phyloP scores from a whole-genome alignment of 2,888 invertebrate genomes.

The Escarpia spicata region DNA sequence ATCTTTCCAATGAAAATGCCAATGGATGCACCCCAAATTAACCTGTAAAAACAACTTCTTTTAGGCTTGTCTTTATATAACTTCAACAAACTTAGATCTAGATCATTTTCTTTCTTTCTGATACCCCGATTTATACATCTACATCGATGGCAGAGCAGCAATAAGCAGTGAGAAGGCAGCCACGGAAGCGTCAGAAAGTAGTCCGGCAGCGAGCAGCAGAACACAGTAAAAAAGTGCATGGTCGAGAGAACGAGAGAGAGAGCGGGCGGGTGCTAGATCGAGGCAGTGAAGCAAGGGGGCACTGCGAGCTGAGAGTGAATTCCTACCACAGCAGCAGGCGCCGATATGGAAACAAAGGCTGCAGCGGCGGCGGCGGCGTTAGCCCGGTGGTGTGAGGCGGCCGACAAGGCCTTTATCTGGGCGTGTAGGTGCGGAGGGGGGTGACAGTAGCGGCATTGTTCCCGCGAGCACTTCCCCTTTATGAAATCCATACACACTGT shows the following conservation, averaged over 20 bases:
- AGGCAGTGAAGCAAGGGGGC: conserved; percentile 23
- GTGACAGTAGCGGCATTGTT: conserved; percentile 99
- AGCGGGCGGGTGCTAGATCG: no score
- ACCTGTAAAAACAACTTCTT: neutral
- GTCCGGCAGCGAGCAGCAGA: neutral
- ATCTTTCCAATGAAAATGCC: no score
- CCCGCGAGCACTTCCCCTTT: conserved; percentile 85
- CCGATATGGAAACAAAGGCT: conserved; percentile 45
- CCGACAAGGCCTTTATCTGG: conserved; percentile 65
- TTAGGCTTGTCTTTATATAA: no score
- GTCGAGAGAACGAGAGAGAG: neutral
- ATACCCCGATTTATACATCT: no score
- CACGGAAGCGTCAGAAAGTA: neutral
- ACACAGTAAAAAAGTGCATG: neutral
- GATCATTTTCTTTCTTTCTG: no score
- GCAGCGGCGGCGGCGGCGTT: conserved; percentile 60
- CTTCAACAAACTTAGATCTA: no score
- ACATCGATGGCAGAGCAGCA: neutral
- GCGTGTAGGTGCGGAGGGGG: conserved; percentile 96
- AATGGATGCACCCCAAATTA: neutral
- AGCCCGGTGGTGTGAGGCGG: conserved; percentile 77
- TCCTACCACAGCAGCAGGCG: conserved; percentile 63
- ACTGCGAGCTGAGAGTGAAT: conserved; percentile 18
- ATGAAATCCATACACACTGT: conserved; percentile 99
- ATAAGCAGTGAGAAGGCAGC: neutral